Evolutionary conservation across 1,140 invertebrate genomes (phyloP).

Genomic region (Drosophila melanica): DNA sequence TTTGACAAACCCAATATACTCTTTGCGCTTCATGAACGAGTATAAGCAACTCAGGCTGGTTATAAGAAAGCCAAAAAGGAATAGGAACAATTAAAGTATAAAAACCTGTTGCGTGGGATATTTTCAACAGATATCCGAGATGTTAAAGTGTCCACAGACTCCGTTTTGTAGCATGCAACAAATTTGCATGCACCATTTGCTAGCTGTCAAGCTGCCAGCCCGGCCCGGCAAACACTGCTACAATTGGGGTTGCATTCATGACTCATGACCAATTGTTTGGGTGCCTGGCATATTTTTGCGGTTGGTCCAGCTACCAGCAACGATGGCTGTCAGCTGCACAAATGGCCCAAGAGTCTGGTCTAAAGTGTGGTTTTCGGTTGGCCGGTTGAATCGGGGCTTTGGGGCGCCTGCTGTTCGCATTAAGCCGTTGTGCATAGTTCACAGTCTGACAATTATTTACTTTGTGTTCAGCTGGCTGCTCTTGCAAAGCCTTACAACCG

Average conservation of each 20-base stretch:
- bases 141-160: slow-evolving; percentile 23
- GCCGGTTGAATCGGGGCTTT: neutral
- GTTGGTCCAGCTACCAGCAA: slow-evolving; percentile 25
- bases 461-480: slow-evolving; percentile 12
- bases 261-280: slow-evolving; percentile 30
- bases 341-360: slow-evolving; percentile 13
- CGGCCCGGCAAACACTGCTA: slow-evolving; percentile 27
- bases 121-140: slow-evolving; percentile 14
- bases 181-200: slow-evolving; percentile 55
- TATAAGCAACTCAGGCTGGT: slow-evolving; percentile 2
- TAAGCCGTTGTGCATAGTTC: slow-evolving; percentile 35
- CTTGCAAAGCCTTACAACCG: slow-evolving; percentile 24
- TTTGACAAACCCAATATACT: too few species aligned
- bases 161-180: slow-evolving; percentile 38
- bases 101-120: slow-evolving; percentile 79
- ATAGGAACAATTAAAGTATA: slow-evolving; percentile 6
- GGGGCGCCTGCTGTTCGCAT: slow-evolving; percentile 25
- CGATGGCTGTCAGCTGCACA: slow-evolving; percentile 28
- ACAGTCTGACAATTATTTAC: slow-evolving; percentile 39
- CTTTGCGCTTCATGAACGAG: too few species aligned
- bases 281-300: slow-evolving; percentile 14
- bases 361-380: slow-evolving; percentile 25
- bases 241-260: slow-evolving; percentile 40
- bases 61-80: slow-evolving; percentile 7
- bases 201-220: slow-evolving; percentile 30